Evolutionary conservation across 35 echinoderm and acorn worm species (phyloP), one percentile per base, ranked within the genome.

Genomic region (Antedon bifida): DNA sequence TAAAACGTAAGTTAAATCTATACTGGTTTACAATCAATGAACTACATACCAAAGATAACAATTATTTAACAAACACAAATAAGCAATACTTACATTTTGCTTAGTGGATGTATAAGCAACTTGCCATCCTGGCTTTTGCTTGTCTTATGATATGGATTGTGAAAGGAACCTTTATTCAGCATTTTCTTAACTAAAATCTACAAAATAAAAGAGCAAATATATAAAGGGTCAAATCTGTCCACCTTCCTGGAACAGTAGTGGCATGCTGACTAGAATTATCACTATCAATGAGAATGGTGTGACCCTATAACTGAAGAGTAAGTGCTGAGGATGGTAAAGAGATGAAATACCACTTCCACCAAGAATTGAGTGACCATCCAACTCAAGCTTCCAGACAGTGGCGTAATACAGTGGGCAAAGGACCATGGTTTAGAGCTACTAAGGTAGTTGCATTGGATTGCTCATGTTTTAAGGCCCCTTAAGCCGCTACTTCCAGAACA

Each of bases 181-280:
- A 99, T 99, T 44, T 89, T 99, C 82, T 99, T 99, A 44, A 99
- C 95, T 36, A 96, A 78, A 51, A 96, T 96, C 93, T 96, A 34
- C n/a, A 74, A 83, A 51, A 73, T 46, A 12, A 31, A 79, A 46
- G 77, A 55, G 5, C 9, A 74, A 64, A 30, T 30, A 64, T 30
- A 1, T 13, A 16, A 31, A 19, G n/a, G n/a, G 5, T 76, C 31
- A n/a, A n/a, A n/a, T n/a, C n/a, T n/a, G n/a, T n/a, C n/a, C n/a
- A 73, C 13, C 13, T 73, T 14, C 13, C 51, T 14, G 51, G 13
- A n/a, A 78, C 13, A 78, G 30, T 11, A 78, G 30, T 19, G 19
- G 13, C 30, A 78, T 13, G 11, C 31, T n/a, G 19, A 11, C 11
- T 16, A 12, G 30, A 78, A 11, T n/a, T 16, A 17, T 78, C 30